These are phyloP conservation scores for Synanceia verrucosa DNA, from an alignment of 2,797 vertebrate genomes.

Conservation along the genomic window DNA sequence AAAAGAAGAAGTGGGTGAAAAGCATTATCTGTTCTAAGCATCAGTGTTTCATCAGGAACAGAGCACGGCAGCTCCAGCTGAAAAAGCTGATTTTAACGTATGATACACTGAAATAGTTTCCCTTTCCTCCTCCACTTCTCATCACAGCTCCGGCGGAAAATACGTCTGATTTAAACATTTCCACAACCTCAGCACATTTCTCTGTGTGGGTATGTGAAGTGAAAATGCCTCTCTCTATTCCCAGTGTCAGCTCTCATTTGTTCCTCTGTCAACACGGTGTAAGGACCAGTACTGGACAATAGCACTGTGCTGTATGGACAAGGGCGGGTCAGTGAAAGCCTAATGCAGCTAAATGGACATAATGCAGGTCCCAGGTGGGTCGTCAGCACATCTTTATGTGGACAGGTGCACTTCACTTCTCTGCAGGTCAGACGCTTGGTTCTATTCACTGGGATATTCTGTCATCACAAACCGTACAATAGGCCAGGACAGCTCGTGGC, in stretches of 20 bases:
- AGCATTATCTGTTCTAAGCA: not conserved
- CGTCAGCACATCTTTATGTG: conserved; percentile 68
- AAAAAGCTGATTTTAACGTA: conserved; percentile 44
- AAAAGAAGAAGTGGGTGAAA: not conserved
- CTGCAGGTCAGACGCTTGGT: conserved; percentile 30
- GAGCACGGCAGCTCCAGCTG: conserved; percentile 9
- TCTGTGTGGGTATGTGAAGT: conserved; percentile 45
- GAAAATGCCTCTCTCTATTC: conserved; percentile 57
- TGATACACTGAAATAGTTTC: conserved; percentile 33
- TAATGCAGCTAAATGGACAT: conserved; percentile 69
- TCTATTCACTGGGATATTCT: conserved; percentile 43
- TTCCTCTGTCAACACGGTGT: conserved; percentile 60
- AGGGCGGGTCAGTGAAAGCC: conserved; percentile 55
- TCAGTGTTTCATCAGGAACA: not conserved
- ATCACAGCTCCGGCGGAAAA: conserved; percentile 32
- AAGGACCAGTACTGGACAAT: conserved; percentile 61
- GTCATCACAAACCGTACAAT: conserved; percentile 42
- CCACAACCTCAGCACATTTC: conserved; percentile 73
- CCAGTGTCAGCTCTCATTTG: conserved; percentile 71
- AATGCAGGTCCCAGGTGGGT: conserved; percentile 70
- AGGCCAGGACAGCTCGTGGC: conserved; percentile 2
- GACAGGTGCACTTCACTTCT: conserved; percentile 57
- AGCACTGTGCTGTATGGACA: conserved; percentile 52
- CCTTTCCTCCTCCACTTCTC: conserved; percentile 13
- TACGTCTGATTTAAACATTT: conserved; percentile 58